Percentiles rank a stretch among this genome's conserved stretches.
Evolutionary conservation across 2,797 vertebrate genomes (phyloP).

Genomic region (Carapus acus): DNA sequence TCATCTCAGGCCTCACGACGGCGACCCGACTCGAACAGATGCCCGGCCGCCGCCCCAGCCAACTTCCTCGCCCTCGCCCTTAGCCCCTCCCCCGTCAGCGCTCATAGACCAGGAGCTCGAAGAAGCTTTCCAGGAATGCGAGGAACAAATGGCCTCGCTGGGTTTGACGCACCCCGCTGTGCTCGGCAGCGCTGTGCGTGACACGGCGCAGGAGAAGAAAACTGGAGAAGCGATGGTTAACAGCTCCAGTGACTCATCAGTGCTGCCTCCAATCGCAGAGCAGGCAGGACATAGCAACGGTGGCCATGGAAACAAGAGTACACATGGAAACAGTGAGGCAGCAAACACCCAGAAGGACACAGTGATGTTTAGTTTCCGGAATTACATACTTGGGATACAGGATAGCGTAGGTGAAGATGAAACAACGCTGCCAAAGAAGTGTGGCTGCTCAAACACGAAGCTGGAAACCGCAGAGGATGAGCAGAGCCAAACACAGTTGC

Average conservation of each 20-base stretch:
- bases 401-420: conserved; percentile 19
- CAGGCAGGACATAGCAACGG: conserved; percentile 56
- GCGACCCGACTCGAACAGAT: conserved; percentile 58
- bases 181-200: conserved; percentile 19
- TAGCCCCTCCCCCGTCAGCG: conserved; percentile 35
- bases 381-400: conserved; percentile 70
- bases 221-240: conserved; percentile 45
- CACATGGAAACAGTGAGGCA: conserved; percentile 63
- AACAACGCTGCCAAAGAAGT: conserved; percentile 15
- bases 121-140: conserved; percentile 73
- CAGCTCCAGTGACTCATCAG: conserved; percentile 54
- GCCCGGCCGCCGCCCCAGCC: conserved; percentile 35
- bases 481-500: conserved; percentile 26
- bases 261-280: conserved; percentile 45
- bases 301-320: conserved; percentile 60
- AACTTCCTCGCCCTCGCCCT: conserved; percentile 37
- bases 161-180: conserved; percentile 38
- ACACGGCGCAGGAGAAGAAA: conserved; percentile 38
- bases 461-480: conserved; percentile 17
- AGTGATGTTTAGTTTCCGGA: conserved; percentile 73
- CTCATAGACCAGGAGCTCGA: conserved; percentile 68
- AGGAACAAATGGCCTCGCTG: conserved; percentile 73
- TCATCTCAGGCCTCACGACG: conserved; percentile 60
- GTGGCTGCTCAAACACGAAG: conserved; percentile 23
- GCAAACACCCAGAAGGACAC: conserved; percentile 50